A percentile compares a stretch with the other conserved stretches of the same genome.
Evolutionary conservation across 1,140 invertebrate genomes (phyloP).

Genomic region (Drosophila mayri): DNA sequence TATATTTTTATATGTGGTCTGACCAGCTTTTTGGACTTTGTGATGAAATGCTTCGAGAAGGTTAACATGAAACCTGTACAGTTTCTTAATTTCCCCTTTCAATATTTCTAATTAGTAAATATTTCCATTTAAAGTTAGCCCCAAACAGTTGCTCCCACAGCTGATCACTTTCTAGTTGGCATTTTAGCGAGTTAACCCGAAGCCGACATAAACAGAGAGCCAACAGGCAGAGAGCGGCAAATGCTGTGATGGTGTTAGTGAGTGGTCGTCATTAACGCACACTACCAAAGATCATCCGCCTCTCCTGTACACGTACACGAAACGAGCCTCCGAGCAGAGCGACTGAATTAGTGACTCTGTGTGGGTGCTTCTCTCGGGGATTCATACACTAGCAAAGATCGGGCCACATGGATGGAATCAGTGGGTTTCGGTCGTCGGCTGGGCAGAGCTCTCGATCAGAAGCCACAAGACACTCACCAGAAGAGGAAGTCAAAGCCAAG

Average conservation of each 20-base stretch:
- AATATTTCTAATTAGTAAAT: neutral
- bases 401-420: constrained; percentile 4
- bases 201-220: constrained; percentile 64
- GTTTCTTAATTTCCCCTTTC: neutral
- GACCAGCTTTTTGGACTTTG: constrained; percentile 14
- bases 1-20: constrained; percentile 6
- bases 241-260: constrained; percentile 24
- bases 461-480: neutral
- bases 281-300: constrained; percentile 2
- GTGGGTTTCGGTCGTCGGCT: neutral
- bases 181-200: neutral
- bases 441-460: constrained; percentile 12
- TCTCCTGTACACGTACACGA: constrained; percentile 10
- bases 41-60: constrained; percentile 40
- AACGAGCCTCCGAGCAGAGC: constrained; percentile 30
- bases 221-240: constrained; percentile 43
- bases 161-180: constrained; percentile 16
- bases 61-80: neutral
- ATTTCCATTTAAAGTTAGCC: neutral
- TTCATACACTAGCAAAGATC: constrained; percentile 19
- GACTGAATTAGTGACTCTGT: constrained; percentile 6
- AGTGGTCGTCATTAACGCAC: constrained; percentile 5
- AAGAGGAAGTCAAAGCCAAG: neutral
- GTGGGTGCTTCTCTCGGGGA: constrained; percentile 19
- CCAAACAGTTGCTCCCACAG: constrained; percentile 17